Conservation (phyloP, 2,113 vertebrate species). For the Cygnus atratus region DNA sequence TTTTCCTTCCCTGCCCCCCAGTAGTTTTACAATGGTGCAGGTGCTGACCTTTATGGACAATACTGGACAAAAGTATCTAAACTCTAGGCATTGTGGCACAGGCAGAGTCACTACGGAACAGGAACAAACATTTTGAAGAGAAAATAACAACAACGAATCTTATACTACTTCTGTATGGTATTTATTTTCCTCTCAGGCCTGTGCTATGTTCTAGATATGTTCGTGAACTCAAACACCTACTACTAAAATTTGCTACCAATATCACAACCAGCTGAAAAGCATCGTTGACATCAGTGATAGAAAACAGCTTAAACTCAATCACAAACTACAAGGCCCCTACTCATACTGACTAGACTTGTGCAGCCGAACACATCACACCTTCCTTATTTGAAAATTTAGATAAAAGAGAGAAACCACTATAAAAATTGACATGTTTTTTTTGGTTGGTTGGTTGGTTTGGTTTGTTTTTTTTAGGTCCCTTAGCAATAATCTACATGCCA, state of each 20-base stretch:
- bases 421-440: not conserved
- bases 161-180: not conserved
- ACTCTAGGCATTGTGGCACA: not conserved
- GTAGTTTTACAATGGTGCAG: not conserved
- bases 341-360: not conserved
- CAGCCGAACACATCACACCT: not conserved
- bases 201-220: fast-evolving
- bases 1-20: not conserved
- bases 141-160: not conserved
- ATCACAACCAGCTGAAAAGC: not conserved
- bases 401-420: not conserved
- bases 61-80: not conserved
- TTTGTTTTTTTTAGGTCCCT: no score
- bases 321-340: not conserved
- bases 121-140: not conserved
- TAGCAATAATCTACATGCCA: no score
- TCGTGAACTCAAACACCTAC: fast-evolving
- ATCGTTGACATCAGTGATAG: not conserved
- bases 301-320: not conserved
- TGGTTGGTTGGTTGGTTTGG: no score
- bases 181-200: not conserved
- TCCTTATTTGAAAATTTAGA: not conserved
- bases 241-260: not conserved
- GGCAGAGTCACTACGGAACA: not conserved
- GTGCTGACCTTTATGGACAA: not conserved